phyloP scores from a whole-genome alignment of 2,113 vertebrate species.

The Anolis sagrei region DNA sequence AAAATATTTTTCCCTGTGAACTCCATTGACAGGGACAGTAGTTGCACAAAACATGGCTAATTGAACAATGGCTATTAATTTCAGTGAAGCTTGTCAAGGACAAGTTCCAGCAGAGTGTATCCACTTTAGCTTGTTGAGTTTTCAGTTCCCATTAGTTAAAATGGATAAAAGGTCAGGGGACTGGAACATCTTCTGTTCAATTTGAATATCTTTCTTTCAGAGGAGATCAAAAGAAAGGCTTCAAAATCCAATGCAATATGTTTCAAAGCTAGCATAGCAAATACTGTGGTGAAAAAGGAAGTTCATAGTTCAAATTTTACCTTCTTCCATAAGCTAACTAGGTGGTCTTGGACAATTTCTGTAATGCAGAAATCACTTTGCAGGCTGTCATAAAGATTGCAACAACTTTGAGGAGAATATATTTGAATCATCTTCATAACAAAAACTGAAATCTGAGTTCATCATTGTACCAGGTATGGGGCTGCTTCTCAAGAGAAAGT shows the following conservation, averaged over 20 bases:
- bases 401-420: too few species aligned
- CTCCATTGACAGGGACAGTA: background rate
- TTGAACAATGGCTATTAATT: constrained; percentile 20
- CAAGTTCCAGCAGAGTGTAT: constrained; percentile 31
- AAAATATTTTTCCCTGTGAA: background rate
- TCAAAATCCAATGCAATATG: background rate
- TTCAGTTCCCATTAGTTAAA: constrained; percentile 36
- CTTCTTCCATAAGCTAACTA: background rate
- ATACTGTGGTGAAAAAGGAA: background rate
- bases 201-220: background rate
- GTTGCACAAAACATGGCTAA: constrained; percentile 26
- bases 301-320: background rate
- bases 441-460: background rate
- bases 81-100: constrained; percentile 31
- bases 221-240: background rate
- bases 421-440: background rate
- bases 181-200: constrained; percentile 12
- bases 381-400: background rate
- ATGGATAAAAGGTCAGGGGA: constrained; percentile 20
- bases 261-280: background rate
- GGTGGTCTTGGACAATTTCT: background rate
- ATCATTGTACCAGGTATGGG: background rate
- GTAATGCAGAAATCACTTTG: background rate
- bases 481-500: background rate
- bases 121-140: constrained; percentile 31